phyloP scores from a whole-genome alignment of 2,113 vertebrate genomes.

The Jaculus jaculus region DNA sequence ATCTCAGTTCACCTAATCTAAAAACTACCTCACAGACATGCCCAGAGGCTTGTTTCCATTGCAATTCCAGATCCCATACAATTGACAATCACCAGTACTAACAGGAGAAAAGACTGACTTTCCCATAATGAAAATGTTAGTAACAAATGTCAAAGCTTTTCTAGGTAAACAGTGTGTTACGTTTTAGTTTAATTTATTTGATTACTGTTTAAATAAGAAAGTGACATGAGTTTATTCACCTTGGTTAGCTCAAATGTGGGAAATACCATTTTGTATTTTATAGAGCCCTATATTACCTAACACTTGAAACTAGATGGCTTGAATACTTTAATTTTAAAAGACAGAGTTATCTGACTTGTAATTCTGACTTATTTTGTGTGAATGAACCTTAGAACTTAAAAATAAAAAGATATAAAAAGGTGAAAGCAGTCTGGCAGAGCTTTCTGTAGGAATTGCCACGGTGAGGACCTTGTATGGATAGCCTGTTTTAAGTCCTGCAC shows the following conservation, averaged over 20 bases:
- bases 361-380: conserved; percentile 26
- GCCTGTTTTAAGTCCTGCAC: not conserved
- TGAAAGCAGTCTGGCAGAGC: not conserved
- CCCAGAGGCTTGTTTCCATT: no score
- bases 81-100: not conserved
- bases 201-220: not conserved
- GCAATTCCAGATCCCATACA: no score
- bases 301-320: not conserved
- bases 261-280: not conserved
- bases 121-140: not conserved
- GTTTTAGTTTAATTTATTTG: not conserved
- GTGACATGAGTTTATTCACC: not conserved
- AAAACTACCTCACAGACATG: no score
- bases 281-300: not conserved
- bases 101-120: not conserved
- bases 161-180: not conserved
- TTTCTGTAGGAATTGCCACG: not conserved
- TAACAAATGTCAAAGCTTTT: not conserved
- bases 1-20: no score
- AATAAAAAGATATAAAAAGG: not conserved
- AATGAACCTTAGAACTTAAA: conserved; percentile 36
- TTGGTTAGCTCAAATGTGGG: not conserved
- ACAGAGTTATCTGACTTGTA: not conserved
- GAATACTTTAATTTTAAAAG: not conserved
- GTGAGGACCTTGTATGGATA: not conserved